Conservation (phyloP, 2,888 invertebrate species). For the Xestia ashworthii region DNA sequence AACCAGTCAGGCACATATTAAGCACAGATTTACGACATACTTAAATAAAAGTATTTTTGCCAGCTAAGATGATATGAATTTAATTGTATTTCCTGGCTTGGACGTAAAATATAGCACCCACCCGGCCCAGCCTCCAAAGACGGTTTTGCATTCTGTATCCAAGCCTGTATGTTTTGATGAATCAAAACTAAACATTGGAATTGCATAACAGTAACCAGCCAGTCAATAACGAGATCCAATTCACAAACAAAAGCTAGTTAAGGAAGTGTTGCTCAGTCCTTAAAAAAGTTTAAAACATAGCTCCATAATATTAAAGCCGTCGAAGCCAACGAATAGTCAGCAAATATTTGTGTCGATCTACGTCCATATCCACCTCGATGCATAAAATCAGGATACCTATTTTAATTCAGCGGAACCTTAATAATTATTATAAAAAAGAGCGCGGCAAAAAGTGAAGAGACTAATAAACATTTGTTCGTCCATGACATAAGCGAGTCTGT, state of each 20-base stretch:
- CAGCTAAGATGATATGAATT: not conserved
- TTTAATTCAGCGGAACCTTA: slow-evolving; percentile 66
- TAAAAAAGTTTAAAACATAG: not conserved
- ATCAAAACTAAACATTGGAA: too few species aligned
- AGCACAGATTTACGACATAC: not conserved
- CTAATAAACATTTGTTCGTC: slow-evolving; percentile 74
- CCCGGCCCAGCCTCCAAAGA: not conserved
- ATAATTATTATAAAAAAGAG: slow-evolving; percentile 67
- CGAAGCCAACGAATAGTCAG: too few species aligned
- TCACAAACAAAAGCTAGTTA: not conserved
- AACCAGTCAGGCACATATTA: not conserved
- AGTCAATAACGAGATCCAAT: not conserved
- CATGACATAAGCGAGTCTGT: slow-evolving; percentile 79
- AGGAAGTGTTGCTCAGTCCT: too few species aligned
- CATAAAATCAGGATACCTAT: slow-evolving; percentile 30
- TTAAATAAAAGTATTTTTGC: not conserved
- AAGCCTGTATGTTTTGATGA: not conserved
- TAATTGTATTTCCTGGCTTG: not conserved
- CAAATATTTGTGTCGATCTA: slow-evolving; percentile 26
- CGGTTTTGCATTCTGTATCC: not conserved
- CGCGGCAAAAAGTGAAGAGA: slow-evolving; percentile 79
- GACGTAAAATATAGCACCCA: not conserved
- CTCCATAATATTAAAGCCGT: slow-evolving; percentile 13
- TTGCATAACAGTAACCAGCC: too few species aligned
- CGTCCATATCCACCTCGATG: not conserved